Evolutionary conservation across 2,797 vertebrate species (phyloP), one percentile per base, ranked within the genome.

Genomic region (Pelochelys cantorii): DNA sequence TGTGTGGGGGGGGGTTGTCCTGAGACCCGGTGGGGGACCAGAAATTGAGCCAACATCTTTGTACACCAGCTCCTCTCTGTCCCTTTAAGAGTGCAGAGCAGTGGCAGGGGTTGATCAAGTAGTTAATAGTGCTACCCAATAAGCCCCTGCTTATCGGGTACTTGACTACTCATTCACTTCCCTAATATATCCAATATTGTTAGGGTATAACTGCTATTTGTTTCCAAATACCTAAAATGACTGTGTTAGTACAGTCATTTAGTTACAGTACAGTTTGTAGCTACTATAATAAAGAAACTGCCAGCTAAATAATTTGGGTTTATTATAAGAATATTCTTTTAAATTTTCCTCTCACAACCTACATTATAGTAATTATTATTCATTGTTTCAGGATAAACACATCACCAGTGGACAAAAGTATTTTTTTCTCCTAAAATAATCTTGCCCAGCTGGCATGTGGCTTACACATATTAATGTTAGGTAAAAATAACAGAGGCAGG

Each of bases 351-450:
- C 25, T 75, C 81, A 71, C 68, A 85, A 80, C 3, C 8, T 89
- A 81, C 34, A 62, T 62, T 62, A 62, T 7, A 55, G 52, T 93
- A 48, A 90, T 75, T 81, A 86, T 3, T 87, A 83, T 85, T 89
- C 37, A 62, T 74, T 88, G 78, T 31, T 92, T 83, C 84, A 85
- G 68, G 68, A 27, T 22, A 79, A 83, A 27, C 12, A 65, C 0
- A 0, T n/a, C 65, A 83, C 0, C 0, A 57, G 53, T 29, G 78
- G 54, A 86, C 12, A 25, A 83, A 81, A 79, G 48, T 68, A 59
- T 80, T 85, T 53, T 48, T 84, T 87, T 82, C 29, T 84, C 48
- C 23, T 88, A 80, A 75, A 92, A 79, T 57, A 86, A 92, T 68
- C 85, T 79, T 14, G 7, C 29, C 55, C 52, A 80, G 42, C 17